Percentiles rank a stretch among this genome's conserved stretches.
phyloP scores from a whole-genome alignment of 2,888 invertebrate species.

The Shargacucullia verbasci region DNA sequence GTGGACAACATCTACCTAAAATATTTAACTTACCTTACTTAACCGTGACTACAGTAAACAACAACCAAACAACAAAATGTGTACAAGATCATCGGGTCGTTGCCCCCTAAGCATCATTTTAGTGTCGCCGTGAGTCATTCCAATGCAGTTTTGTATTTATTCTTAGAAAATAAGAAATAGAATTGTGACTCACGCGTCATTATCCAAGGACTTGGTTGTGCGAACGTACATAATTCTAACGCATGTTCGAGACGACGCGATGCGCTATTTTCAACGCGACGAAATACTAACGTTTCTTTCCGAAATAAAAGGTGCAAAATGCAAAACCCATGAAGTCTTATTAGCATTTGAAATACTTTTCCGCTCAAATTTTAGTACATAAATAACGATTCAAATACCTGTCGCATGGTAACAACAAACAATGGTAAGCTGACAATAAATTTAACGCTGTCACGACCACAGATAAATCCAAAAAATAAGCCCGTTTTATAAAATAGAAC shows the following conservation, averaged over 20 bases:
- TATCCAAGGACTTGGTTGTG: constrained; percentile 77
- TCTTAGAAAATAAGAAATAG: constrained; percentile 87
- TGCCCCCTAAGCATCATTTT: constrained; percentile 73
- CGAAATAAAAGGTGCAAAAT: constrained; percentile 23
- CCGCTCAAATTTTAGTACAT: constrained; percentile 3
- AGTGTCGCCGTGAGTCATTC: constrained; percentile 77
- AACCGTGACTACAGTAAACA: constrained; percentile 22
- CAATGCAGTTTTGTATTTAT: constrained; percentile 85
- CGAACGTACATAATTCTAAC: constrained; percentile 52
- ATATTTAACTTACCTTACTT: neutral
- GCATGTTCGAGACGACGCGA: constrained; percentile 55
- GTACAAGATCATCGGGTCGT: constrained; percentile 78
- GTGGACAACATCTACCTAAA: neutral
- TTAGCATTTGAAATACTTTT: constrained; percentile 13
- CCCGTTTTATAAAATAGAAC: constrained; percentile 39
- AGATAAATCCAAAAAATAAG: constrained; percentile 30
- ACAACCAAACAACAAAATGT: constrained; percentile 31
- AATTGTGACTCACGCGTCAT: constrained; percentile 79
- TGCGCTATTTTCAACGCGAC: constrained; percentile 64
- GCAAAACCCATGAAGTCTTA: constrained; percentile 24
- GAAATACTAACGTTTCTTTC: constrained; percentile 50
- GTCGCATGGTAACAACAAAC: constrained; percentile 21
- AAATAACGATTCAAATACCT: constrained; percentile 24
- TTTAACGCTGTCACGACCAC: constrained; percentile 37
- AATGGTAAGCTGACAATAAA: constrained; percentile 24